These are phyloP conservation scores for Crocodylus rhombifer DNA, from an alignment of 2,797 vertebrate species.

Conservation along the genomic window DNA sequence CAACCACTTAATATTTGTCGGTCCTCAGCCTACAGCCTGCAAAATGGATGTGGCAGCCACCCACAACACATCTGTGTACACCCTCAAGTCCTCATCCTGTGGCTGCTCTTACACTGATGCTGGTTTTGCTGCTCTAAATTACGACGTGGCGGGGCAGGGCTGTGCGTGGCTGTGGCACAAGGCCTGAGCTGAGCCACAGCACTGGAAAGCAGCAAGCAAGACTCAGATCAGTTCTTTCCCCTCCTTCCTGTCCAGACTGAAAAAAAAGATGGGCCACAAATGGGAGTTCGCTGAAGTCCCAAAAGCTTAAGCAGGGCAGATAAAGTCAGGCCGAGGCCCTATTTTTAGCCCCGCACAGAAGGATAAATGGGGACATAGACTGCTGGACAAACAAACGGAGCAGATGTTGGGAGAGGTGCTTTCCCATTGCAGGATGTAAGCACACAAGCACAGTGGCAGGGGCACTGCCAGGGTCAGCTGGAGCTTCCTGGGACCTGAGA, in stretches of 20 bases:
- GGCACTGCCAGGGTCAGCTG: not conserved
- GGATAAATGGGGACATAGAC: slow-evolving; percentile 30
- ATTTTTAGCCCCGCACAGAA: slow-evolving; percentile 44
- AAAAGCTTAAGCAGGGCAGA: slow-evolving; percentile 12
- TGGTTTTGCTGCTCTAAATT: not conserved
- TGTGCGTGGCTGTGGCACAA: not conserved
- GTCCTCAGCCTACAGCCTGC: too few species aligned
- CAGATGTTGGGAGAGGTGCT: slow-evolving; percentile 49
- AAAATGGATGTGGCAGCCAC: not conserved
- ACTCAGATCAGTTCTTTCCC: not conserved
- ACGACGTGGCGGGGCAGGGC: not conserved
- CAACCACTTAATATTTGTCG: too few species aligned
- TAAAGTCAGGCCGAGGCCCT: accelerated
- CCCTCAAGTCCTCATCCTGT: not conserved
- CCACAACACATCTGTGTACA: not conserved
- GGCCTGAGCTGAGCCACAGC: accelerated
- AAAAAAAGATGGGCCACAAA: accelerated
- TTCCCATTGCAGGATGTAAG: not conserved
- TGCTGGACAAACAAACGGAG: slow-evolving; percentile 58
- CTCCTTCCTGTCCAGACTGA: not conserved
- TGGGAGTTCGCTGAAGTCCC: accelerated
- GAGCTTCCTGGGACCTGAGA: not conserved
- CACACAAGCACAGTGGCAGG: not conserved
- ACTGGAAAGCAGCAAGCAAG: not conserved
- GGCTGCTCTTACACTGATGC: not conserved